Evolutionary conservation across 2,113 vertebrate species (phyloP).

Genomic region (Psammodynastes pulverulentus): DNA sequence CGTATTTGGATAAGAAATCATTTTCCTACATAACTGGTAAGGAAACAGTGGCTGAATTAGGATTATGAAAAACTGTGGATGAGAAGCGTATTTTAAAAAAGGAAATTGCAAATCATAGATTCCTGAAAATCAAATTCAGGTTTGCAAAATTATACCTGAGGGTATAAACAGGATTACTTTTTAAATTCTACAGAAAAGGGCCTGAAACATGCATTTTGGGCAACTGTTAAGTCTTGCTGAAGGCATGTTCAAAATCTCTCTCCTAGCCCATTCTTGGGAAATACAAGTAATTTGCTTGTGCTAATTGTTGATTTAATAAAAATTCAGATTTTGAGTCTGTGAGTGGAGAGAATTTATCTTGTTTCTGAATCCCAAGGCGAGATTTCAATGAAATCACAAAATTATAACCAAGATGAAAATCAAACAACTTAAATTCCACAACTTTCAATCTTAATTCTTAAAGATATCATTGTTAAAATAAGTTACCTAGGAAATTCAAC

Average conservation of each 20-base stretch:
- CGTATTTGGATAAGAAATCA: background rate
- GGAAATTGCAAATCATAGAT: constrained; percentile 36
- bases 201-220: constrained; percentile 63
- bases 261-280: constrained; percentile 43
- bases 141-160: constrained; percentile 38
- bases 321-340: background rate
- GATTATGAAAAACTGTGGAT: constrained; percentile 46
- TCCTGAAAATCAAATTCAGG: constrained; percentile 41
- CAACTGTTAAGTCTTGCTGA: constrained; percentile 39
- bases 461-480: background rate
- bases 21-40: constrained; percentile 33
- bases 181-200: constrained; percentile 60
- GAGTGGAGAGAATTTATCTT: background rate
- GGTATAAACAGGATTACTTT: constrained; percentile 57
- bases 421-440: background rate
- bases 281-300: constrained; percentile 24
- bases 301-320: constrained; percentile 52
- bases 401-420: background rate
- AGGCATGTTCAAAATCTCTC: constrained; percentile 54
- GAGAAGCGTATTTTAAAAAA: constrained; percentile 35
- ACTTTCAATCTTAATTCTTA: background rate
- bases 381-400: constrained; percentile 8
- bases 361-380: constrained; percentile 9
- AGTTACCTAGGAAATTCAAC: background rate
- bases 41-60: constrained; percentile 12